Evolutionary conservation across 2,113 vertebrate species (phyloP).

Genomic region (Elephantulus edwardii): DNA sequence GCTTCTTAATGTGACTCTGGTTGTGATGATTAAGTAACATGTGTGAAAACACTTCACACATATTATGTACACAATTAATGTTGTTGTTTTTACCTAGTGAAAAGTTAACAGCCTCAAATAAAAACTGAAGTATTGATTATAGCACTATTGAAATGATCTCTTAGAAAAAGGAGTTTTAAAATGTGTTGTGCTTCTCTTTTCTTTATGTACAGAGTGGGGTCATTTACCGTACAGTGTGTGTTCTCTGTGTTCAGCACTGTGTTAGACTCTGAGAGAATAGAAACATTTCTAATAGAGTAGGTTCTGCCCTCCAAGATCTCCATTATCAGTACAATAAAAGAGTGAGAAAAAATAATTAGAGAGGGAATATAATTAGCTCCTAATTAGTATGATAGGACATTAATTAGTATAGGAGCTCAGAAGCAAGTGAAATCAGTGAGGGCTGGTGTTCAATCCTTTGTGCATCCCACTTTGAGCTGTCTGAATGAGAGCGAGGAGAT

Average conservation of each 20-base stretch:
- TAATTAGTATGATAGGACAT: constrained; percentile 43
- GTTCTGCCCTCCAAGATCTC: constrained; percentile 55
- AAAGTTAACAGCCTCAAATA: constrained; percentile 57
- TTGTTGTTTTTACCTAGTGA: constrained; percentile 63
- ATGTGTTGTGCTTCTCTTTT: background rate
- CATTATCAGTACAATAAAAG: constrained; percentile 16
- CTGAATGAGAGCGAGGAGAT: background rate
- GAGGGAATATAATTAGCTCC: constrained; percentile 58
- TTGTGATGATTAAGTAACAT: too few relatives aligned
- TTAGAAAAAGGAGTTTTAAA: constrained; percentile 26
- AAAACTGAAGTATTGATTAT: constrained; percentile 55
- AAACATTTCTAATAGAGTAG: background rate
- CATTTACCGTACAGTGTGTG: background rate
- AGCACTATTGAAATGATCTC: constrained; percentile 50
- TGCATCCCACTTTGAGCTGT: background rate
- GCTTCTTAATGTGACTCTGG: too few relatives aligned
- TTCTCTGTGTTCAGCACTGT: constrained; percentile 27
- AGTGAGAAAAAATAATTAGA: constrained; percentile 38
- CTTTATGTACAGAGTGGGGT: constrained; percentile 35
- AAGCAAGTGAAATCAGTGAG: background rate
- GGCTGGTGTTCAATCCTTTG: background rate
- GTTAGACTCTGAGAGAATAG: background rate
- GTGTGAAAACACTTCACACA: constrained; percentile 42
- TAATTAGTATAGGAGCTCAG: constrained; percentile 40
- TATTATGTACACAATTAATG: constrained; percentile 69